Base-by-base conservation (phyloP, 2,113 vertebrate species). In the Heterotilapia buettikoferi region DNA sequence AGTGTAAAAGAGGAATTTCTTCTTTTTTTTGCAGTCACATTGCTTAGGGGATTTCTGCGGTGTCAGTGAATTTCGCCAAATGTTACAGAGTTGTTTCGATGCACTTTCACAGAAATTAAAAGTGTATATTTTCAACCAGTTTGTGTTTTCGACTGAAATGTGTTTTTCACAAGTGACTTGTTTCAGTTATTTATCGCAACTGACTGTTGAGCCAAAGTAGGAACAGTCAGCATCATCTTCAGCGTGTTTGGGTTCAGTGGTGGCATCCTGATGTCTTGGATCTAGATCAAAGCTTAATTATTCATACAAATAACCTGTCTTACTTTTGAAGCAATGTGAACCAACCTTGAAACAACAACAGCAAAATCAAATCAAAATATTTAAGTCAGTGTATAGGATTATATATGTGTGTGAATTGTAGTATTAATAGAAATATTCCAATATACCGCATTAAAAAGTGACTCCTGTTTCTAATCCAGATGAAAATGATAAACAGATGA, bases 61-160 rank as follows among this genome's bases (percentile, higher is more conserved):
- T 7, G 71, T 12, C 71, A 50, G 16, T 50, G 40, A 50, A 50
- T 31, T 5, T 76, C 3, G 2, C 24, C 71, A 31, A 19, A 76
- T 76, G 71, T 50, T 29, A 76, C 43, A 31, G 71, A 47, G 9
- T 50, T 76, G 71, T 3, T 81, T 88, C 38, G 4, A 84, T 81
- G 73, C 36, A 50, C 29, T 84, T 83, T 91, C 66, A 43, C 11
- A 89, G 26, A 52, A 56, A 89, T 86, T 81, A 86, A 88, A 88
- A 82, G 18, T 21, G 18, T 76, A 84, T 40, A 78, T 82, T 82
- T 86, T 57, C 3, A 63, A 82, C 63, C 11, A 12, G 2, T 61
- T 76, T 54, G 5, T 21, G n/a, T 24, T 86, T 24, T 36, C 1
- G 2, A 19, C 24, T 85, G 6, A 4, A 18, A 61, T 81, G 2